Evolutionary conservation across 2,888 invertebrate genomes (phyloP).

Genomic region (Eupithecia vulgata): DNA sequence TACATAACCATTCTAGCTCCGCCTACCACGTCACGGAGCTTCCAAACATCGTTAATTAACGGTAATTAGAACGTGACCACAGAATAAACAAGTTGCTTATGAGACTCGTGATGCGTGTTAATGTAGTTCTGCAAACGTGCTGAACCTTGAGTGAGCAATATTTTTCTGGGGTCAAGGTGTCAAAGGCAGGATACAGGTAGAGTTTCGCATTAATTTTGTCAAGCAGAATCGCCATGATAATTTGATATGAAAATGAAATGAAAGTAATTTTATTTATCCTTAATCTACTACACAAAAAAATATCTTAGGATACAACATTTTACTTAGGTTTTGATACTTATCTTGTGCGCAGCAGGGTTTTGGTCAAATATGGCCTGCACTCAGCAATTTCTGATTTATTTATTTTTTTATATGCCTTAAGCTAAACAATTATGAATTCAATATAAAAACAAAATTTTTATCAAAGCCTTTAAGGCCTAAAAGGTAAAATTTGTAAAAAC

Average conservation of each 20-base stretch:
- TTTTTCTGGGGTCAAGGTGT: constrained; percentile 27
- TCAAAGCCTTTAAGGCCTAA: too few species aligned
- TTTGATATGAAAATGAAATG: too few species aligned
- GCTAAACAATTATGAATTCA: not conserved
- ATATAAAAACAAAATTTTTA: too few species aligned
- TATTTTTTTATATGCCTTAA: not conserved
- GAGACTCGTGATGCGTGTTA: constrained; percentile 53
- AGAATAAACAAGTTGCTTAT: not conserved
- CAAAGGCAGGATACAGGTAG: constrained; percentile 13
- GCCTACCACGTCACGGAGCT: constrained; percentile 76
- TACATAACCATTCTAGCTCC: constrained; percentile 73
- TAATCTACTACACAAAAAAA: too few species aligned
- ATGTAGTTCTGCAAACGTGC: constrained; percentile 49
- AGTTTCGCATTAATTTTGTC: constrained; percentile 9
- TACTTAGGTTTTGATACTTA: too few species aligned
- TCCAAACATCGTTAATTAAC: constrained; percentile 77
- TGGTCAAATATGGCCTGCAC: too few species aligned
- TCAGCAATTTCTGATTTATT: too few species aligned
- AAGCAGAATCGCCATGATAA: not conserved
- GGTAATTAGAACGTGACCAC: constrained; percentile 75
- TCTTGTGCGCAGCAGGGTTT: too few species aligned
- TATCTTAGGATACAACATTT: too few species aligned
- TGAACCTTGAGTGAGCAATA: constrained; percentile 27
- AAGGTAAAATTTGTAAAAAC: not conserved
- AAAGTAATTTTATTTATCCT: too few species aligned